Evolutionary conservation across 2,888 invertebrate species (phyloP), one percentile per base, ranked within the genome.

Genomic region (Willowsia nigromaculata): DNA sequence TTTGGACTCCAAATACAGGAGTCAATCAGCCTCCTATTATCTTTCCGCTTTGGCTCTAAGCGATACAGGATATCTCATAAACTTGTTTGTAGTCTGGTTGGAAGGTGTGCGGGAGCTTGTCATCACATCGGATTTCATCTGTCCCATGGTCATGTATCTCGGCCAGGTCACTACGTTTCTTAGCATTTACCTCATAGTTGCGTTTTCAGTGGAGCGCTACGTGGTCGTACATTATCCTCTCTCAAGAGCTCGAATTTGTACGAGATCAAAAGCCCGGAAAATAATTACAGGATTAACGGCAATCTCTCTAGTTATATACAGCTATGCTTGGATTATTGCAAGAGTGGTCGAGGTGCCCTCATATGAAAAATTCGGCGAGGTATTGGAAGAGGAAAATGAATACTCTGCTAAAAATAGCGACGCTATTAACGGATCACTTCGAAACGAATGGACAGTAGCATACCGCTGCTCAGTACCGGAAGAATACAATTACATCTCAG

Each of bases 121-220:
- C 9, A 88, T 92, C 22, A 83, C 92, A 9, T 89, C 90, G 6
- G 68, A 81, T 11, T 95, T 95, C 0, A 95, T 95, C 90, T 98
- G 98, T 93, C 96, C 97, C 93, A 94, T 96, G 47, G 95, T 96
- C 92, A 95, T 96, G 13, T 98, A 97, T 93, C 93, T 96, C 15
- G 95, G 96, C 27, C 96, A 96, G 92, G 95, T 97, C 86, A 96
- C 96, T 90, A 96, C 96, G 93, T 96, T 96, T 93, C 94, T 96
- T 84, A 97, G 97, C 92, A 96, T 97, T 0, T 98, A 97, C 97
- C 95, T 97, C 89, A 97, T 97, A 25, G 96, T 97, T 7, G 96
- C 97, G 0, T 98, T 98, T 93, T 97, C 97, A 0, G 95, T 97
- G 0, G 98, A 98, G 93, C 95, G 98, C 25, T 97, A 96, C 93